A percentile compares a stretch with the other conserved stretches of the same genome.
phyloP scores from a whole-genome alignment of 2,797 vertebrate species.

The Leptatherina wallacei region DNA sequence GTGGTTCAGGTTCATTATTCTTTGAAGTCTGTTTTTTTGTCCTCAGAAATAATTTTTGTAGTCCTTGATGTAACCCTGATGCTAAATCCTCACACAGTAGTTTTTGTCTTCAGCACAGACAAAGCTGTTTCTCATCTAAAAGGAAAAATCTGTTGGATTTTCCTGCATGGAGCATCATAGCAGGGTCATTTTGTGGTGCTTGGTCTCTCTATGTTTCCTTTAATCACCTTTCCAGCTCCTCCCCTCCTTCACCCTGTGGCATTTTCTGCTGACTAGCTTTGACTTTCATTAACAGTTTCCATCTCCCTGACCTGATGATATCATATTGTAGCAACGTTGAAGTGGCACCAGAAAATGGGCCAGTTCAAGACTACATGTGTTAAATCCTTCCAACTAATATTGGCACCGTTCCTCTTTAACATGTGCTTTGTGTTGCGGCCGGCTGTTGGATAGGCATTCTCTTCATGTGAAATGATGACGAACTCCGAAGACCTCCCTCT shows the following conservation, averaged over 20 bases:
- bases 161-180: conserved; percentile 29
- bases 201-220: conserved; percentile 49
- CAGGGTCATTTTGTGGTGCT: conserved; percentile 32
- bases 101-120: conserved; percentile 31
- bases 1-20: conserved; percentile 19
- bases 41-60: conserved; percentile 23
- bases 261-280: conserved; percentile 64
- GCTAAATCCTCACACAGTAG: conserved; percentile 17
- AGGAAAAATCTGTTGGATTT: conserved; percentile 29
- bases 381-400: conserved; percentile 32
- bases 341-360: conserved; percentile 27
- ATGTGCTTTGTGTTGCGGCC: conserved; percentile 60
- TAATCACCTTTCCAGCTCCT: conserved; percentile 17
- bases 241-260: conserved; percentile 13
- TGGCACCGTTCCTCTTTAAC: conserved; percentile 29
- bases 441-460: conserved; percentile 38
- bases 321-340: conserved; percentile 33
- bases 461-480: conserved; percentile 47
- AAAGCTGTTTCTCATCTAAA: conserved; percentile 50
- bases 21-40: conserved; percentile 18
- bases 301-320: conserved; percentile 54
- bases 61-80: conserved; percentile 22
- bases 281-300: conserved; percentile 63
- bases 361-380: conserved; percentile 33
- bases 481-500: conserved; percentile 27